These are phyloP conservation scores for Acronicta alni DNA, from an alignment of 2,888 invertebrate species.

Conservation along the genomic window DNA sequence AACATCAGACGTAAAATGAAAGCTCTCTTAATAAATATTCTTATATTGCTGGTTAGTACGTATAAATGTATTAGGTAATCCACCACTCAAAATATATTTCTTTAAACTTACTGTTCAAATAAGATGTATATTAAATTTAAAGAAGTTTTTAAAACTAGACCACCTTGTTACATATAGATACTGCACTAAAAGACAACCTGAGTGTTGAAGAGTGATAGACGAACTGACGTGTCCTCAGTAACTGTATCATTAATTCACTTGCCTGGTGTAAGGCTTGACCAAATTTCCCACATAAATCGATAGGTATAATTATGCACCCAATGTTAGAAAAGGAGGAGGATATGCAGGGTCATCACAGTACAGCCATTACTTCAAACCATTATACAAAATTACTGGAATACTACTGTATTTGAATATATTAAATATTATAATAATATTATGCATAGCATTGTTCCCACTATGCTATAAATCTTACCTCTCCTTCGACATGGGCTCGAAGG, in stretches of 20 bases:
- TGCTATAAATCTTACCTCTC: slow-evolving; percentile 52
- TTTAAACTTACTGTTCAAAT: neutral
- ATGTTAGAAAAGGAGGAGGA: slow-evolving; percentile 23
- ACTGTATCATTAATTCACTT: slow-evolving; percentile 10
- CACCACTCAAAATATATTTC: neutral
- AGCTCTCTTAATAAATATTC: neutral
- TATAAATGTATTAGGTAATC: neutral
- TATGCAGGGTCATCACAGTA: slow-evolving; percentile 24
- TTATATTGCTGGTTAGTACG: neutral
- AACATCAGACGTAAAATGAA: neutral
- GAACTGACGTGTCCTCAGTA: neutral
- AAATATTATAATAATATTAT: slow-evolving; percentile 7
- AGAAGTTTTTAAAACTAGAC: neutral
- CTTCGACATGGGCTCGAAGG: slow-evolving; percentile 58
- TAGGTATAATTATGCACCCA: slow-evolving; percentile 9
- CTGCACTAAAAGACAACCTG: neutral
- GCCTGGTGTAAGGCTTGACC: neutral
- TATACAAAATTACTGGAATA: slow-evolving; percentile 24
- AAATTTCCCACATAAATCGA: slow-evolving; percentile 21
- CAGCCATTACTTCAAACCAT: slow-evolving; percentile 41
- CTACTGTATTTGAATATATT: slow-evolving; percentile 14
- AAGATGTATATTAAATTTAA: neutral
- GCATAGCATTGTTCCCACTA: slow-evolving; percentile 11
- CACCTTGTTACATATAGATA: neutral
- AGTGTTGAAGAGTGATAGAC: neutral